phyloP scores from a whole-genome alignment of 1,140 invertebrate genomes.

The Drosophila jambulina region DNA sequence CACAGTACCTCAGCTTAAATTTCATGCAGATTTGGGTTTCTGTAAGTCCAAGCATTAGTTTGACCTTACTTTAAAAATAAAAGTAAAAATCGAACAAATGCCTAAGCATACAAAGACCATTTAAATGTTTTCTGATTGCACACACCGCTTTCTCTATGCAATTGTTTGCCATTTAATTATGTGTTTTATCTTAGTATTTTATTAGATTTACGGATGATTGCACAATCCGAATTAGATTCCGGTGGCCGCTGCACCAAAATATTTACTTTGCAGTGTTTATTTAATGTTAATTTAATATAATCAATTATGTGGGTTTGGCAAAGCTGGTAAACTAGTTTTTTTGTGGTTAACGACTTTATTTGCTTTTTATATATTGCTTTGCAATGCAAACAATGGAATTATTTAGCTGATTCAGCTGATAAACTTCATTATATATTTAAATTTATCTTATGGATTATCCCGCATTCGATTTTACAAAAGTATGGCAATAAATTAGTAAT shows the following conservation, averaged over 20 bases:
- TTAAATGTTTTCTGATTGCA: constrained; percentile 20
- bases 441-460: constrained; percentile 13
- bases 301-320: constrained; percentile 59
- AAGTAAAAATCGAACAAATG: constrained; percentile 19
- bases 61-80: constrained; percentile 22
- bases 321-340: constrained; percentile 9
- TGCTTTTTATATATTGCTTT: constrained; percentile 2
- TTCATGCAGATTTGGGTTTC: neutral
- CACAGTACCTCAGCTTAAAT: neutral
- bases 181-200: constrained; percentile 71
- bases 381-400: constrained; percentile 49
- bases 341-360: constrained; percentile 8
- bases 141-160: neutral
- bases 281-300: constrained; percentile 72
- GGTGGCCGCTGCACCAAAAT: constrained; percentile 27
- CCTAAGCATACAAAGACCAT: constrained; percentile 17
- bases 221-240: constrained; percentile 44
- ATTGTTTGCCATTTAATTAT: constrained; percentile 71
- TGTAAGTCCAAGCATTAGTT: constrained; percentile 21
- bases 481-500: constrained; percentile 9
- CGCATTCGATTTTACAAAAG: neutral
- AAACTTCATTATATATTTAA: constrained; percentile 16
- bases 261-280: constrained; percentile 66
- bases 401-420: constrained; percentile 49
- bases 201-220: constrained; percentile 53